These are phyloP conservation scores for Iphiclides podalirius DNA, from an alignment of 2,888 invertebrate species.

Conservation along the genomic window DNA sequence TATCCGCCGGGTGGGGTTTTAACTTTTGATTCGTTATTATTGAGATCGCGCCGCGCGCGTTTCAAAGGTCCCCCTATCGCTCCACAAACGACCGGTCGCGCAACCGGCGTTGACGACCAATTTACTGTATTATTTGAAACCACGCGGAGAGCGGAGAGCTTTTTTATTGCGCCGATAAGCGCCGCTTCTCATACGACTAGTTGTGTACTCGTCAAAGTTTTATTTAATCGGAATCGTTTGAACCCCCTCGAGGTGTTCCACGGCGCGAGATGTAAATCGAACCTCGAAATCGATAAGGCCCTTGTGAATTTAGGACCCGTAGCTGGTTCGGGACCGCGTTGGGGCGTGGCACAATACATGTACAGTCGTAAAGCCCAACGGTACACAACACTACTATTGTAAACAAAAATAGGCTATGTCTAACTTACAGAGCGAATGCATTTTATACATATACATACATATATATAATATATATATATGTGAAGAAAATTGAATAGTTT, in stretches of 20 bases:
- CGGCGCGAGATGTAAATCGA: conserved; percentile 31
- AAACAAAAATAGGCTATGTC: conserved; percentile 72
- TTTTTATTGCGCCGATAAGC: conserved; percentile 43
- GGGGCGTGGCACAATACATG: conserved; percentile 50
- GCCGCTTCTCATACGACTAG: no score
- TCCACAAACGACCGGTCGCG: conserved; percentile 32
- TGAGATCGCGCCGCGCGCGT: conserved; percentile 38
- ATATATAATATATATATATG: conserved; percentile 29
- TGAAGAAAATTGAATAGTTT: conserved; percentile 55
- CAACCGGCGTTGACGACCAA: conserved; percentile 34
- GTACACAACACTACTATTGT: conserved; percentile 62
- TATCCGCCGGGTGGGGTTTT: conserved; percentile 48
- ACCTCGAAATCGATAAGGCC: conserved; percentile 34
- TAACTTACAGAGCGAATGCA: conserved; percentile 76
- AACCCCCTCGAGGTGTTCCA: conserved; percentile 19
- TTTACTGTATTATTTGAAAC: conserved; percentile 48
- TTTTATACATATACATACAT: conserved; percentile 57
- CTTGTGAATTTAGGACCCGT: conserved; percentile 45
- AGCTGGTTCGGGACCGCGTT: conserved; percentile 52
- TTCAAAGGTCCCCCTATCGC: conserved; percentile 37
- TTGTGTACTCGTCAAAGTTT: conserved; percentile 14
- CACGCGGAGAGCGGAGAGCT: conserved; percentile 45
- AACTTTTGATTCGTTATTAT: conserved; percentile 45
- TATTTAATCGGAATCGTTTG: no score
- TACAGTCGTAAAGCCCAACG: conserved; percentile 75